Conservation (phyloP, 2,888 invertebrate genomes). For the Melipona bicolor region DNA sequence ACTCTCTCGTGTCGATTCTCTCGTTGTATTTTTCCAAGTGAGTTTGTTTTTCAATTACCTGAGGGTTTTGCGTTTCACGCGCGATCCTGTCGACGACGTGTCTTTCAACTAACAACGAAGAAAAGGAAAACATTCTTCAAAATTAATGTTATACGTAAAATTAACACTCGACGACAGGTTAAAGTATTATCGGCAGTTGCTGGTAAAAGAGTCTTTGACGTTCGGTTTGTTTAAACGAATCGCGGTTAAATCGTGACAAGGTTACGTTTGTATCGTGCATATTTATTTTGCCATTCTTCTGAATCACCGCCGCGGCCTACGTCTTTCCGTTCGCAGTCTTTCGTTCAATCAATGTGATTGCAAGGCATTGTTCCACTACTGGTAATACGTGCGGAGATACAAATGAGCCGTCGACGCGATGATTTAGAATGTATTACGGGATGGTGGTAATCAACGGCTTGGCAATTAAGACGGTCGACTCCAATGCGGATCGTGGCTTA, state of each 20-base stretch:
- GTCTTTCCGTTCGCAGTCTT: slow-evolving; percentile 5
- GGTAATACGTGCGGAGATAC: slow-evolving; percentile 35
- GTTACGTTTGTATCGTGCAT: slow-evolving; percentile 8
- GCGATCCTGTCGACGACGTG: too few relatives aligned
- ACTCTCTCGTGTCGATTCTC: slow-evolving; percentile 31
- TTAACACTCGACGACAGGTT: too few relatives aligned
- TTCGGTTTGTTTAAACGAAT: slow-evolving; percentile 26
- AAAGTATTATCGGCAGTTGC: too few relatives aligned
- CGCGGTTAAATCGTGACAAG: slow-evolving; percentile 12
- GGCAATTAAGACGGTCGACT: slow-evolving; percentile 67
- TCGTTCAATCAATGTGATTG: slow-evolving; percentile 19
- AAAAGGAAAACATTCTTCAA: too few relatives aligned
- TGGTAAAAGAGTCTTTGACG: background rate
- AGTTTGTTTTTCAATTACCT: too few relatives aligned
- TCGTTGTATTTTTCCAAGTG: background rate
- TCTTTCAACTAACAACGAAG: too few relatives aligned
- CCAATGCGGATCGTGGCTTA: slow-evolving; percentile 47
- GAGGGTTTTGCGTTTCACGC: too few relatives aligned
- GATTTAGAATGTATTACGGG: slow-evolving; percentile 65
- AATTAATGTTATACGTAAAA: too few relatives aligned
- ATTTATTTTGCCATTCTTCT: slow-evolving; percentile 11
- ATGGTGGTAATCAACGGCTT: slow-evolving; percentile 22
- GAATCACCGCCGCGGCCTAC: background rate
- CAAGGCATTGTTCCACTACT: slow-evolving; percentile 40
- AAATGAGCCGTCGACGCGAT: slow-evolving; percentile 52